Evolutionary conservation across 2,888 invertebrate species (phyloP).

Genomic region (Coecobrya sp.): DNA sequence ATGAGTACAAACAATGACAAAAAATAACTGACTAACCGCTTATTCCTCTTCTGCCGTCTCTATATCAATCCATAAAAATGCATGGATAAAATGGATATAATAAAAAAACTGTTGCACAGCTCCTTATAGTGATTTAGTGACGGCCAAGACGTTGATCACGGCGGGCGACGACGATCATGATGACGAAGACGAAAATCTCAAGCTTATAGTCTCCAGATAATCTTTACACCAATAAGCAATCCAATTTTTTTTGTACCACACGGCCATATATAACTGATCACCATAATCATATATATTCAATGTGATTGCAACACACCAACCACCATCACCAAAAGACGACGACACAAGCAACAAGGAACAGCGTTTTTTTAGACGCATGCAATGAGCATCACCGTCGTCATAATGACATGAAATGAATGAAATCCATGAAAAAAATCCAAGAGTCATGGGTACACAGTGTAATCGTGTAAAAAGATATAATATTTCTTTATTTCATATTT

Average conservation of each 20-base stretch:
- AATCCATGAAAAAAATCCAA: constrained; percentile 23
- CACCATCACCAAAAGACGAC: too few species aligned
- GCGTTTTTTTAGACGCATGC: too few species aligned
- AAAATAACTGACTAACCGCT: too few species aligned
- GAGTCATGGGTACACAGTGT: constrained; percentile 40
- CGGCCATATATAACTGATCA: neutral
- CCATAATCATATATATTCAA: too few species aligned
- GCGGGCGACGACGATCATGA: neutral
- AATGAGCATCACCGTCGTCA: neutral
- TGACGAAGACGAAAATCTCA: neutral
- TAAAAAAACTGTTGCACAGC: too few species aligned
- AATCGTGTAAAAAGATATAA: neutral
- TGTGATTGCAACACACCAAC: too few species aligned
- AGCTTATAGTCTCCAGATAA: neutral
- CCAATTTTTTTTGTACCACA: too few species aligned
- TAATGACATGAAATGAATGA: constrained; percentile 28
- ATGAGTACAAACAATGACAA: too few species aligned
- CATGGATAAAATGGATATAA: too few species aligned
- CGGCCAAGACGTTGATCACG: neutral
- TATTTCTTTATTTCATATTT: neutral
- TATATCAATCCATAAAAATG: too few species aligned
- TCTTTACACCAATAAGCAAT: neutral
- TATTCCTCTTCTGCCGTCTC: too few species aligned
- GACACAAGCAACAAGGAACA: neutral
- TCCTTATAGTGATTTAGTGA: too few species aligned